These are phyloP conservation scores for Pachyrhynchus sulphureomaculatus DNA, from an alignment of 1,140 invertebrate genomes.

Conservation along the genomic window DNA sequence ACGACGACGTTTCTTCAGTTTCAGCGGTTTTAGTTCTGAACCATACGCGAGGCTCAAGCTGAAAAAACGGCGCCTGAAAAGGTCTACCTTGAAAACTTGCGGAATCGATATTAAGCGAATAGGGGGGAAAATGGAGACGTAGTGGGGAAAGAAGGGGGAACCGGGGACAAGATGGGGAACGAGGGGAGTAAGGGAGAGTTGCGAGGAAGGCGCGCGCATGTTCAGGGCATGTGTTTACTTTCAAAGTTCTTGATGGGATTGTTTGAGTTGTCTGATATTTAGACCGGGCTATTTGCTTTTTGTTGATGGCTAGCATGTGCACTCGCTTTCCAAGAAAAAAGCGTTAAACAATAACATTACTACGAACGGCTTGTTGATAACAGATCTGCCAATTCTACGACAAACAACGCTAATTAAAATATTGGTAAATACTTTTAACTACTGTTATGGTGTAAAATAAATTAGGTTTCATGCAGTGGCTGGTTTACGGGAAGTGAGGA, in stretches of 20 bases:
- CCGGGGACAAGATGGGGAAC: background rate
- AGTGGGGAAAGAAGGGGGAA: background rate
- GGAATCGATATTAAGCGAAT: conserved; percentile 13
- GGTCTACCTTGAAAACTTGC: conserved; percentile 27
- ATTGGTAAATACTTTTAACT: too few relatives aligned
- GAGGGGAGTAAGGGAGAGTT: background rate
- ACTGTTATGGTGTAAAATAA: too few relatives aligned
- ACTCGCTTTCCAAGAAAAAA: too few relatives aligned
- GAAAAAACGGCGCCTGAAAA: conserved; percentile 19
- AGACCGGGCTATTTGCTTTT: background rate
- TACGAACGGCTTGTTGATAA: too few relatives aligned
- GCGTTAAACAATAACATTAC: too few relatives aligned
- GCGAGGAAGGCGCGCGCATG: conserved; percentile 8
- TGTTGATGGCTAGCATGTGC: too few relatives aligned
- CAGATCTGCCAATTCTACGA: too few relatives aligned
- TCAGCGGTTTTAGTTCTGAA: background rate
- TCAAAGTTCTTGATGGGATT: too few relatives aligned
- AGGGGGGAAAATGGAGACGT: background rate
- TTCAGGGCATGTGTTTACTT: background rate
- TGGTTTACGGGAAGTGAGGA: too few relatives aligned
- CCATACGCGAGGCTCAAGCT: background rate
- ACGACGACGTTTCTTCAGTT: background rate
- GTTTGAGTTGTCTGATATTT: background rate
- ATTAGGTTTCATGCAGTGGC: too few relatives aligned
- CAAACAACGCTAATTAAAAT: too few relatives aligned